Evolutionary conservation across 2,113 vertebrate species (phyloP), one percentile per base, ranked within the genome.

Genomic region (Onychostoma macrolepis): DNA sequence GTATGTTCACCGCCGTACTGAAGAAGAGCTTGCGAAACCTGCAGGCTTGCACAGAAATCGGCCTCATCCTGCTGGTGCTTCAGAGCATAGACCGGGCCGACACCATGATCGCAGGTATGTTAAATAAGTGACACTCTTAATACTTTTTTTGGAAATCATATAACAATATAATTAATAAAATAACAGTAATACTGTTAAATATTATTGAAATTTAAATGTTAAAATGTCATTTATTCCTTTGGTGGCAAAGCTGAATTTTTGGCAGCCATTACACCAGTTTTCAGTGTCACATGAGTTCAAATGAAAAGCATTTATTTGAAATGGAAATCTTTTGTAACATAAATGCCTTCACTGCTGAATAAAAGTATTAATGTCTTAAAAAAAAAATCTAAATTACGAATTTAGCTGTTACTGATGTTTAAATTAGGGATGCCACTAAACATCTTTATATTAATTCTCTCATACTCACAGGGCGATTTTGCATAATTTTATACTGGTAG

Each of bases 11-110:
- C 1, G 98, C 98, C 17, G 96, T 99, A 88, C 91, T 99, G 87
- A 99, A 97, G 95, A 99, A 99, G 90, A 99, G 98, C 21, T 96
- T 98, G 50, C 96, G 98, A 19, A 99, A 99, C 90, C 95, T 99
- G 11, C 97, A 98, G 86, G 95, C 95, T 0, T 99, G 97, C 93
- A 97, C 97, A 0, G 97, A 99, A 8, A 95, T 97, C 61, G 96
- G 96, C 11, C 96, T 99, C 1, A 98, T 99, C 83, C 96, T 97
- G 88, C 95, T 92, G 86, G 96, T 99, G 85, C 96, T 99, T 7
- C 91, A 92, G 58, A 96, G 96, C 71, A 96, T 99, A 26, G 92
- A 97, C 82, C 94, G 91, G 86, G 95, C 93, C 15, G 96, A 99
- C 92, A 97, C 89, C 91, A 98, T 99, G 96, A 99, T 98, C 58